Percentiles rank a stretch among this genome's conserved stretches.
Evolutionary conservation across 1,140 invertebrate genomes (phyloP).

Genomic region (Battus philenor): DNA sequence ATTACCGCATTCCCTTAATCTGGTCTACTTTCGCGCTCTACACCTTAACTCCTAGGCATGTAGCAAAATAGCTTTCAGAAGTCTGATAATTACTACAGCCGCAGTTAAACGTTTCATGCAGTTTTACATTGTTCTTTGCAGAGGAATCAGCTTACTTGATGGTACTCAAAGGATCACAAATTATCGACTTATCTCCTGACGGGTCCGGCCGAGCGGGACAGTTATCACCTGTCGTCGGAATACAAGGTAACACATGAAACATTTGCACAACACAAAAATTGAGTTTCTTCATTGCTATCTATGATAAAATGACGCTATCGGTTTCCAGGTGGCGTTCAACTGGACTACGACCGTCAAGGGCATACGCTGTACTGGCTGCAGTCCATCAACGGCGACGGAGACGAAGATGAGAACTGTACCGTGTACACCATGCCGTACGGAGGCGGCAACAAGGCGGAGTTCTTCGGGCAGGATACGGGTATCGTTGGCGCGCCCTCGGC

Average conservation of each 20-base stretch:
- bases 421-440: constrained; percentile 89
- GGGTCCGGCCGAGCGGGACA: constrained; percentile 86
- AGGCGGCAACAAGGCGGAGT: constrained; percentile 91
- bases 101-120: no score
- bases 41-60: no score
- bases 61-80: no score
- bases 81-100: no score
- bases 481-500: constrained; percentile 93
- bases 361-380: constrained; percentile 92
- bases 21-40: no score
- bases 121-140: constrained; percentile 53
- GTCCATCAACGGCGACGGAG: constrained; percentile 81
- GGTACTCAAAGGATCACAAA: constrained; percentile 92
- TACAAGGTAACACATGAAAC: constrained; percentile 85
- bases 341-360: constrained; percentile 93
- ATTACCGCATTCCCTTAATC: no score
- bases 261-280: neutral
- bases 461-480: constrained; percentile 86
- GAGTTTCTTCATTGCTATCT: no score
- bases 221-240: constrained; percentile 92
- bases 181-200: constrained; percentile 88
- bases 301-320: no score
- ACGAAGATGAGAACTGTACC: constrained; percentile 86
- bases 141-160: constrained; percentile 93
- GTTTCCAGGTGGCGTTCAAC: constrained; percentile 81